Base-by-base conservation (phyloP, 2,888 invertebrate species). In the Drosophila pegasa region DNA sequence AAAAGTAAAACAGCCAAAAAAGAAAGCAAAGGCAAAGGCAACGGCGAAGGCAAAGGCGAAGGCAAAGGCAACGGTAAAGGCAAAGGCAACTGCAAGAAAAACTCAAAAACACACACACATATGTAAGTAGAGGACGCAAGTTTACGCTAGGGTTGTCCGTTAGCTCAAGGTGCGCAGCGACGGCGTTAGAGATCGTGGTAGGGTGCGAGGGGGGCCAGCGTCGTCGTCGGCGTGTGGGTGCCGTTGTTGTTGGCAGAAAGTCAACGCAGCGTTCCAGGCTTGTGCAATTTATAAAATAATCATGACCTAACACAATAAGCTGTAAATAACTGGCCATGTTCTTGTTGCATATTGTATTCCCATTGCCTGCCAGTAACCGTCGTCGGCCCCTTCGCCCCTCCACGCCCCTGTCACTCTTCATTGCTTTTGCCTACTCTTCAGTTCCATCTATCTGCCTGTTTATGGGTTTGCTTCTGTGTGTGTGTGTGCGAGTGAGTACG, bases 231-330 rank as follows among this genome's bases (percentile, higher is more conserved):
- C 52, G 67, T 75, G 75, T 75, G 75, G 75, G 67, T 18, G 71
- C 54, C 43, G 59, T 56, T 66, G 61, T 16, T 25, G 27, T 66
- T 62, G 71, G 67, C 62, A 63, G 56, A 52, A 75, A 67, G 75
- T 75, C 71, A 67, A 82, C 65, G 66, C 72, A 71, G 75, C 69
- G 61, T 67, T 63, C 71, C 52, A 67, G 63, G 54, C 63, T 64
- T 63, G 37, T 52, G 76, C 60, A 67, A 78, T 80, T 80, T 75
- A 80, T 80, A 85, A 80, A 79, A 79, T 75, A 79, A 79, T 83
- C 86, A 80, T 87, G 86, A 86, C 86, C 86, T 86, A 79, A 64
- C 81, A 62, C 81, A 86, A 86, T 81, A 71, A 58, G 62, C 71
- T 73, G 81, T 69, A 78, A 80, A 78, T 76, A 80, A 80, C 63